Evolutionary conservation across 1,140 invertebrate genomes (phyloP).

Genomic region (Atta texana): DNA sequence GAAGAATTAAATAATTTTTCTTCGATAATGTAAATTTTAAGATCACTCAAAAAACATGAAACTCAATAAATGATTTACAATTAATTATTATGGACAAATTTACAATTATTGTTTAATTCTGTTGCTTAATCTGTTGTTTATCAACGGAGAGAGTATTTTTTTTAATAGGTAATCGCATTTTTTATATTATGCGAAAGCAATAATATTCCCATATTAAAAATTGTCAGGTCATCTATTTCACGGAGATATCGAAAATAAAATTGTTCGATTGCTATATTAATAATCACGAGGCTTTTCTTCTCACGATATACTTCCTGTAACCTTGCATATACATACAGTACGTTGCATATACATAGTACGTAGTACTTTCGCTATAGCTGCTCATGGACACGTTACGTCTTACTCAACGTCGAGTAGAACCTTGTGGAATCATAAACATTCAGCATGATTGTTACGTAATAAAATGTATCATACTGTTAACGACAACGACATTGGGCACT

Average conservation of each 20-base stretch:
- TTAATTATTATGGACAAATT: background rate
- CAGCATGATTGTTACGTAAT: slow-evolving; percentile 20
- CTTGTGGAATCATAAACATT: slow-evolving; percentile 51
- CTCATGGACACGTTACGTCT: slow-evolving; percentile 30
- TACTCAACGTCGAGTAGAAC: slow-evolving; percentile 26
- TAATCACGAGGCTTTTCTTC: slow-evolving; percentile 41
- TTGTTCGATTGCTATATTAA: slow-evolving; percentile 1
- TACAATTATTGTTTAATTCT: background rate
- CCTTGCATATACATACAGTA: slow-evolving; percentile 12
- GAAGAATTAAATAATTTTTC: background rate
- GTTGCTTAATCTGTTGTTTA: background rate
- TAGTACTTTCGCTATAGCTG: slow-evolving; percentile 28
- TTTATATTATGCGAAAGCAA: background rate
- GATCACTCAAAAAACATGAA: background rate
- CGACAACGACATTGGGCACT: slow-evolving; percentile 23
- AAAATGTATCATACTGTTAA: slow-evolving; percentile 35
- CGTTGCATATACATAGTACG: background rate
- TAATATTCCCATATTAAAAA: background rate
- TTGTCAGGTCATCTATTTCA: background rate
- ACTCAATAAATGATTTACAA: background rate
- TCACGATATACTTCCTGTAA: slow-evolving; percentile 38
- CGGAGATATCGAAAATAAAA: background rate
- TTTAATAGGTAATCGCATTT: background rate
- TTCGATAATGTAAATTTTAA: background rate
- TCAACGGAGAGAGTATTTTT: background rate